Evolutionary conservation across 2,797 vertebrate genomes (phyloP).

Genomic region (Neosilurus mollespiculum): DNA sequence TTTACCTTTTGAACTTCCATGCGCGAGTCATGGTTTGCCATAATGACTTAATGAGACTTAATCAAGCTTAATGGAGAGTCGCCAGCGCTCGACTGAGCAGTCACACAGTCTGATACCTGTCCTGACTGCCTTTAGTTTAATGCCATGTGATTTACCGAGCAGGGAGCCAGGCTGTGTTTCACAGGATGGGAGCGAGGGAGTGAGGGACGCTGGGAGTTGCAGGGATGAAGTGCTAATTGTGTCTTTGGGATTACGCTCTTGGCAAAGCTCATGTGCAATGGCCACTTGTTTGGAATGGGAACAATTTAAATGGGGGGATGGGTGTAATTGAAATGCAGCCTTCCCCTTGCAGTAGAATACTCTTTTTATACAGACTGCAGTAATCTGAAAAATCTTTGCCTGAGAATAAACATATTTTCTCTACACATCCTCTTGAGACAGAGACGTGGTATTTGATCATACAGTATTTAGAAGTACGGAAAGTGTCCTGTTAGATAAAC

Average conservation of each 20-base stretch:
- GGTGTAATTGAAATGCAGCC: not conserved
- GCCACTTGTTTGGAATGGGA: constrained; percentile 12
- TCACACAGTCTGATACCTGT: constrained; percentile 16
- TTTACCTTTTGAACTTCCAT: not conserved
- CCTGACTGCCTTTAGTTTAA: constrained; percentile 27
- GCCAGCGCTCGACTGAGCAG: not conserved
- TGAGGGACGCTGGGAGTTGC: constrained; percentile 31
- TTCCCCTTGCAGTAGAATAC: not conserved
- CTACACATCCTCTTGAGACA: not conserved
- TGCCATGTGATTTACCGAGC: constrained; percentile 31
- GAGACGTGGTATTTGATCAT: not conserved
- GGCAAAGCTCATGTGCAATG: constrained; percentile 25
- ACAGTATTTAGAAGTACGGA: not conserved
- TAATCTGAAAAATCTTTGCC: not conserved
- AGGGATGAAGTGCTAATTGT: constrained; percentile 40
- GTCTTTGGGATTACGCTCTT: constrained; percentile 29
- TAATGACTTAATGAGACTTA: no score
- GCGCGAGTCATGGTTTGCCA: not conserved
- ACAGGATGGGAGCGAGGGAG: constrained; percentile 23
- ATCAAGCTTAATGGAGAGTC: constrained; percentile 11
- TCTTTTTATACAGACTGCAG: not conserved
- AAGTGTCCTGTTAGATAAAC: not conserved
- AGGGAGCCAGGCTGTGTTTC: constrained; percentile 36
- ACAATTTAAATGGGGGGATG: not conserved
- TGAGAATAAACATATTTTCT: not conserved